phyloP scores from a whole-genome alignment of 2,113 vertebrate species.

The Oncorhynchus clarkii region DNA sequence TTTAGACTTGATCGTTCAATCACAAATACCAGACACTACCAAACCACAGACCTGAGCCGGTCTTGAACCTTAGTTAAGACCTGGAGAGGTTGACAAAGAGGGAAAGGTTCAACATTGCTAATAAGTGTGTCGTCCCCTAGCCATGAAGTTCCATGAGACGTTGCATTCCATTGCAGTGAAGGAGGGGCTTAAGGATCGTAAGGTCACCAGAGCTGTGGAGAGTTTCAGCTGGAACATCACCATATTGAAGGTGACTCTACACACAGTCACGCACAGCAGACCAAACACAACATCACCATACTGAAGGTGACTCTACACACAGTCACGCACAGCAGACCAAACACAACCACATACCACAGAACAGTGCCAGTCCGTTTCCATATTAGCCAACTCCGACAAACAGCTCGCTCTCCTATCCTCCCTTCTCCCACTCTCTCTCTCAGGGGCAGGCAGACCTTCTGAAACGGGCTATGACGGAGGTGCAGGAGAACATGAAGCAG shows the following conservation, averaged over 20 bases:
- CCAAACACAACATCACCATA: slow-evolving; percentile 79
- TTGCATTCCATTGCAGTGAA: slow-evolving; percentile 82
- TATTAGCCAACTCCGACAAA: too few species aligned
- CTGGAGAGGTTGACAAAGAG: too few species aligned
- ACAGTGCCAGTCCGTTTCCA: too few species aligned
- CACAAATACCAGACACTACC: too few species aligned
- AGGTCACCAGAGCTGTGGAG: slow-evolving; percentile 88
- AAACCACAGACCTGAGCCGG: too few species aligned
- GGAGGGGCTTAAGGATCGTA: slow-evolving; percentile 91
- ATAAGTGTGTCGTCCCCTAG: slow-evolving; percentile 56
- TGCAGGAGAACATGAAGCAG: slow-evolving; percentile 91
- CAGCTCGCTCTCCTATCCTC: neutral
- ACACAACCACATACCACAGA: too few species aligned
- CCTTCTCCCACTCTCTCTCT: neutral
- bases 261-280: slow-evolving; percentile 4
- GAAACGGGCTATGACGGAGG: slow-evolving; percentile 88
- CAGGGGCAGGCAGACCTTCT: slow-evolving; percentile 94
- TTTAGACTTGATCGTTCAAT: too few species aligned
- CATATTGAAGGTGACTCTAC: slow-evolving; percentile 79
- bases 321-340: neutral
- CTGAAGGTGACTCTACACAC: slow-evolving; percentile 80
- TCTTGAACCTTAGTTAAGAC: too few species aligned
- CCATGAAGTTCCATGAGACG: slow-evolving; percentile 94
- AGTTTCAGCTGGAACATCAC: slow-evolving; percentile 98
- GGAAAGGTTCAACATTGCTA: too few species aligned